These are phyloP conservation scores for Magallana nippona DNA, from an alignment of 2,888 invertebrate species.

Conservation along the genomic window DNA sequence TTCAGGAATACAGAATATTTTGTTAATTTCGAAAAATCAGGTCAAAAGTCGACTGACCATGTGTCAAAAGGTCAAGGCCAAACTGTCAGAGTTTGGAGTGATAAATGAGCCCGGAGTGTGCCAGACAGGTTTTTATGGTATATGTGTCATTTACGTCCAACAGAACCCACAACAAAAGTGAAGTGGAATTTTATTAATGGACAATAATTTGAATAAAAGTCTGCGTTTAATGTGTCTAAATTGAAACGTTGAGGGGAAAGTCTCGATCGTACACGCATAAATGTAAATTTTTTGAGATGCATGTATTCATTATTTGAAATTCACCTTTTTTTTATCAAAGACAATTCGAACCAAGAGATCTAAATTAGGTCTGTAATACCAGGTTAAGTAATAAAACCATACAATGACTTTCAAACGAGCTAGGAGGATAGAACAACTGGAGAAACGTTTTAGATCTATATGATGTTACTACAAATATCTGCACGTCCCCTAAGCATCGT, in stretches of 20 bases:
- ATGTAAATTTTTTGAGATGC: no score
- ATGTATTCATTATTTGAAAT: no score
- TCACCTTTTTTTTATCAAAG: no score
- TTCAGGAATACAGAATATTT: neutral
- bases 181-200: neutral
- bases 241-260: neutral
- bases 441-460: no score
- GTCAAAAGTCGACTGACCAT: neutral
- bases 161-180: neutral
- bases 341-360: no score
- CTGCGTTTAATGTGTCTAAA: neutral
- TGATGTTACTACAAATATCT: no score
- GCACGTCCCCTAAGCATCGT: no score
- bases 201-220: neutral
- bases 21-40: neutral
- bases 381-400: no score
- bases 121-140: conserved; percentile 19
- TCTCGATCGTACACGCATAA: no score
- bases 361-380: no score
- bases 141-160: neutral
- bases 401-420: no score
- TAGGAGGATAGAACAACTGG: no score
- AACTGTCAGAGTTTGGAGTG: neutral
- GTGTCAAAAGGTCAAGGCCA: neutral
- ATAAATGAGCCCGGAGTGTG: neutral